These are phyloP conservation scores for Rhopilema esculentum DNA, from an alignment of 30 jellyfish, hydroid and myxozoan genomes.

Conservation along the genomic window DNA sequence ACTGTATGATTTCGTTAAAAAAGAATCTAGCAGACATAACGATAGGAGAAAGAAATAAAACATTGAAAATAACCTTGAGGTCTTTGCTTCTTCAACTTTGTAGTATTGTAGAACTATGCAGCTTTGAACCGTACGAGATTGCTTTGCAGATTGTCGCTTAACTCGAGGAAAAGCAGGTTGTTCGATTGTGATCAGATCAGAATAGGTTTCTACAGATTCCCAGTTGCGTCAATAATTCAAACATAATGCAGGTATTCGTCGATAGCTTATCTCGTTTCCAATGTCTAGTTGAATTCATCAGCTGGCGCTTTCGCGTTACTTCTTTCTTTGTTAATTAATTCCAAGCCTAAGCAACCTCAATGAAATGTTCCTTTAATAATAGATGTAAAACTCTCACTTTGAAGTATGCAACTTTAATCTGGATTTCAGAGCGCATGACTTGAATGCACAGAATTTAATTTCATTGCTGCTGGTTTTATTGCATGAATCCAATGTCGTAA, in stretches of 20 bases:
- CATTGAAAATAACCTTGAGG: neutral
- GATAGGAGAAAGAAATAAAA: neutral
- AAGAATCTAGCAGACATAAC: neutral
- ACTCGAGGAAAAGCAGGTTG: constrained; percentile 15
- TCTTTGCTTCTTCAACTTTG: neutral
- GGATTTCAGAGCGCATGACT: constrained; percentile 11
- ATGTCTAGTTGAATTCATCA: constrained; percentile 8
- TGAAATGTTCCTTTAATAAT: constrained; percentile 22
- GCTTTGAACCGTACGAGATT: neutral
- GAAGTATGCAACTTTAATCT: neutral
- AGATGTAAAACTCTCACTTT: constrained; percentile 5
- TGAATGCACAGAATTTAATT: neutral
- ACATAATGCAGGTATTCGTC: neutral
- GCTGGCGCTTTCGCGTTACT: constrained; percentile 20
- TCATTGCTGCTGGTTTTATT: constrained; percentile 1
- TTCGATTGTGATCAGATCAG: neutral
- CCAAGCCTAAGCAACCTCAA: neutral
- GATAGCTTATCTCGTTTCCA: constrained; percentile 4
- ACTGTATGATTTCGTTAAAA: neutral
- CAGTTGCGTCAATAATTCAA: constrained; percentile 17
- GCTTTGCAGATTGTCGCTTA: constrained; percentile 4
- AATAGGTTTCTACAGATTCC: neutral
- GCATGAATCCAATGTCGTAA: neutral
- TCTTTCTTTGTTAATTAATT: constrained; percentile 9
- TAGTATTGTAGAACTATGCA: neutral